Percentiles rank a stretch among this genome's conserved stretches.
These are phyloP conservation scores for Tromatobia lineatoria DNA, from an alignment of 2,888 invertebrate species.

Conservation along the genomic window DNA sequence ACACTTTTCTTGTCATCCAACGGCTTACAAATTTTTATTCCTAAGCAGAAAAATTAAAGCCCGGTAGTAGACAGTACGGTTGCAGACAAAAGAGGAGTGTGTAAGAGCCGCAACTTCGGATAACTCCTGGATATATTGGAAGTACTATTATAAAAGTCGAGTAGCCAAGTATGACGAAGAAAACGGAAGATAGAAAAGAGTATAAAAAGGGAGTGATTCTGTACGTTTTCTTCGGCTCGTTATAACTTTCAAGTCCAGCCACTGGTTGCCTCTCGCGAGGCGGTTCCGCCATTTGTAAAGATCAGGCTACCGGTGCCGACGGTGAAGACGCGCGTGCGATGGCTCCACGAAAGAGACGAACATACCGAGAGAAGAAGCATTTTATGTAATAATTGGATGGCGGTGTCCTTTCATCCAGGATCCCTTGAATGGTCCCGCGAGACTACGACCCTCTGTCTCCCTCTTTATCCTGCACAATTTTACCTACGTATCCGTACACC, in stretches of 20 bases:
- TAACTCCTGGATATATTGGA: constrained; percentile 3
- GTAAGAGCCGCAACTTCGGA: background rate
- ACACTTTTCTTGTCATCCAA: background rate
- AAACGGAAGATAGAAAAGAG: background rate
- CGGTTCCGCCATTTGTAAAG: constrained; percentile 42
- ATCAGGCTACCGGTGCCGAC: background rate
- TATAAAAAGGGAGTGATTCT: constrained; percentile 9
- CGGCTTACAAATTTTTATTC: background rate
- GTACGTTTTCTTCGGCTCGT: constrained; percentile 45
- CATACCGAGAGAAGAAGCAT: constrained; percentile 75
- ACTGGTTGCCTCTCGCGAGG: constrained; percentile 57
- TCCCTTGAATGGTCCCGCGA: constrained; percentile 72
- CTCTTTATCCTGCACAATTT: constrained; percentile 59
- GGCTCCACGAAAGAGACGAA: constrained; percentile 37
- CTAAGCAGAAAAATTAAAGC: background rate
- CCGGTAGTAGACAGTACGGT: background rate
- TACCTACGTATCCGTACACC: constrained; percentile 35
- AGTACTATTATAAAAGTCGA: constrained; percentile 29
- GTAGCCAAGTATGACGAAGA: constrained; percentile 4
- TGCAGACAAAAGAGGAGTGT: background rate
- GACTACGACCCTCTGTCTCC: constrained; percentile 63
- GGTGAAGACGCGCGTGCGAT: constrained; percentile 6
- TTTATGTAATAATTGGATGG: constrained; percentile 84
- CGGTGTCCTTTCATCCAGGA: constrained; percentile 82
- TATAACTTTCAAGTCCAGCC: constrained; percentile 53